Evolutionary conservation across 2,113 vertebrate species (phyloP).

Genomic region (Gallinago paraguaiae): DNA sequence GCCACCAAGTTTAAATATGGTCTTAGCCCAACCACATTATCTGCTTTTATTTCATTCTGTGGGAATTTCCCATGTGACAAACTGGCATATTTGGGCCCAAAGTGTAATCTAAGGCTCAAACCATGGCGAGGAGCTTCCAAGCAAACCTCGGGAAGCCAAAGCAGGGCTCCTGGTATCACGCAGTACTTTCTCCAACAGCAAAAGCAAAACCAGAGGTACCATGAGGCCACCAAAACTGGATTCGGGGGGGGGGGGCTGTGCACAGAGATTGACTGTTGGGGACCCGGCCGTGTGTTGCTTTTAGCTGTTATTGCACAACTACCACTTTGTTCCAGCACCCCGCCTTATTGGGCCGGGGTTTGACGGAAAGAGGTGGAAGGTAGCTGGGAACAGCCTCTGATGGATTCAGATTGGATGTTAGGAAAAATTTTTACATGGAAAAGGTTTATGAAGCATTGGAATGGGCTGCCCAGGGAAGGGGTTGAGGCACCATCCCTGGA

Average conservation of each 20-base stretch:
- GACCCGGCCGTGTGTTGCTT: neutral
- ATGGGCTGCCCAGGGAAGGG: too few species aligned
- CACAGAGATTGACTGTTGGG: accelerated
- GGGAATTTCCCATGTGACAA: neutral
- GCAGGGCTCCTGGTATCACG: neutral
- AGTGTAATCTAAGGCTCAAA: neutral
- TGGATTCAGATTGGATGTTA: too few species aligned
- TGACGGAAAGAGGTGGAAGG: neutral
- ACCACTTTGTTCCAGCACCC: accelerated
- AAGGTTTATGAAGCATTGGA: too few species aligned
- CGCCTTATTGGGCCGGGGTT: neutral
- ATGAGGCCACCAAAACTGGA: neutral
- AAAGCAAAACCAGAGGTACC: neutral
- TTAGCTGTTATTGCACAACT: neutral
- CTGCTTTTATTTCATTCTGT: neutral
- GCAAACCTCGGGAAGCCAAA: neutral
- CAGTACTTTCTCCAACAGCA: neutral
- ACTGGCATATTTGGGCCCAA: neutral
- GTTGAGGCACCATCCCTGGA: too few species aligned
- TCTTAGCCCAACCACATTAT: neutral
- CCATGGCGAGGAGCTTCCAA: neutral
- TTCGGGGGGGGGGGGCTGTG: neutral
- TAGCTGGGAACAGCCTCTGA: accelerated
- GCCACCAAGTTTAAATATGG: neutral
- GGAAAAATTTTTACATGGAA: too few species aligned